These are phyloP conservation scores for Pheosia tremula DNA, from an alignment of 2,888 invertebrate species.

Conservation along the genomic window DNA sequence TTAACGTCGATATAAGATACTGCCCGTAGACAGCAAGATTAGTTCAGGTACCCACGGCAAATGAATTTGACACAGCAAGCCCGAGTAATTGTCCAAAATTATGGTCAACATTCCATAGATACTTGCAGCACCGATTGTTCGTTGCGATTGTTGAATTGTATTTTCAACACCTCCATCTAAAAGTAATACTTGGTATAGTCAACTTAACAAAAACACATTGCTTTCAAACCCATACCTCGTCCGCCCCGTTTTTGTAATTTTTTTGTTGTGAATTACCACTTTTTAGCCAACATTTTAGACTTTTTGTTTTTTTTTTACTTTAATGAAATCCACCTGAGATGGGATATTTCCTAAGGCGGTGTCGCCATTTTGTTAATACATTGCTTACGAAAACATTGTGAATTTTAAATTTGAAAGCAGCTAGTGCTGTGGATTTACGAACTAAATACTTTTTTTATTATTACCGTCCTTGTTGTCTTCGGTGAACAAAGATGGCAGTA, in stretches of 20 bases:
- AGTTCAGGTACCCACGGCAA: slow-evolving; percentile 26
- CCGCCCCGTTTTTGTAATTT: neutral
- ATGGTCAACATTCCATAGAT: slow-evolving; percentile 6
- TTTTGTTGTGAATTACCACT: neutral
- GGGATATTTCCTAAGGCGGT: neutral
- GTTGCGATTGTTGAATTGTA: neutral
- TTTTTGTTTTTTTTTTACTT: neutral
- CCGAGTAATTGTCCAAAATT: slow-evolving; percentile 24
- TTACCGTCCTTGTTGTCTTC: slow-evolving; percentile 1
- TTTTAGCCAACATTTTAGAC: neutral
- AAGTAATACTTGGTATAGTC: neutral
- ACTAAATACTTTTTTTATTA: neutral
- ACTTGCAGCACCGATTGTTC: neutral
- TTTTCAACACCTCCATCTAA: neutral
- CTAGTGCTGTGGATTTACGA: neutral
- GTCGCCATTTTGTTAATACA: neutral
- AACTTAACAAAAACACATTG: neutral
- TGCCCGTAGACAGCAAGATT: slow-evolving; percentile 24
- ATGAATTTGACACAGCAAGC: slow-evolving; percentile 36
- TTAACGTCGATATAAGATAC: slow-evolving; percentile 21
- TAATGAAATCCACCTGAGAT: neutral
- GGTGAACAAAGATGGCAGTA: neutral
- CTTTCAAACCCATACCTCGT: slow-evolving; percentile 1
- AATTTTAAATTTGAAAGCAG: neutral
- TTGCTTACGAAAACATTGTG: neutral